These are phyloP conservation scores for Drosophila asahinai DNA, from an alignment of 1,140 invertebrate species.

Conservation along the genomic window DNA sequence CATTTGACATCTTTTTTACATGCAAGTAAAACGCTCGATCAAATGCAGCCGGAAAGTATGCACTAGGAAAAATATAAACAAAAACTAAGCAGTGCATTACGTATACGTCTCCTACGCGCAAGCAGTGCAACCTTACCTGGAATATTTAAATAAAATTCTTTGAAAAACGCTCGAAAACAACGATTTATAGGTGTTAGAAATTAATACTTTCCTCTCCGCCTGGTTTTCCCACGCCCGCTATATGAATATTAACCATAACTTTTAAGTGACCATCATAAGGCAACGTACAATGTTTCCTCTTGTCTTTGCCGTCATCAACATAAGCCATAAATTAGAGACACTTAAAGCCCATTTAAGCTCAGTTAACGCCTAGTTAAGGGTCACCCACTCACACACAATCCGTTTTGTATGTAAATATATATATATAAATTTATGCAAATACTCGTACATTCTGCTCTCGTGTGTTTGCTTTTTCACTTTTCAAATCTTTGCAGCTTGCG, in stretches of 20 bases:
- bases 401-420: background rate
- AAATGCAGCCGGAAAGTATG: constrained; percentile 3
- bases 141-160: background rate
- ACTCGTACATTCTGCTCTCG: background rate
- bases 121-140: background rate
- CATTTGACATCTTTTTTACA: constrained; percentile 7
- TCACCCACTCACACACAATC: constrained; percentile 20
- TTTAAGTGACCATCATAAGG: constrained; percentile 11
- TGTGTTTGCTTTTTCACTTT: constrained; percentile 54
- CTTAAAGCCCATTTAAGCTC: constrained; percentile 52
- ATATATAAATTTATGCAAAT: constrained; percentile 5
- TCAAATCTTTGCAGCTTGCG: constrained; percentile 57
- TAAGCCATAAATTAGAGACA: constrained; percentile 61
- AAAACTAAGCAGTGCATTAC: background rate
- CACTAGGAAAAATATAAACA: background rate
- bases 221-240: too few relatives aligned
- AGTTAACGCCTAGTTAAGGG: constrained; percentile 68
- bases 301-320: constrained; percentile 35
- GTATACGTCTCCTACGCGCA: too few relatives aligned
- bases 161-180: too few relatives aligned
- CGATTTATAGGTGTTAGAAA: background rate
- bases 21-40: background rate
- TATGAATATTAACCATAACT: background rate
- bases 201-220: background rate
- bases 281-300: constrained; percentile 3